Conservation (phyloP, 2,888 invertebrate genomes). For the Aphodius granarius region DNA sequence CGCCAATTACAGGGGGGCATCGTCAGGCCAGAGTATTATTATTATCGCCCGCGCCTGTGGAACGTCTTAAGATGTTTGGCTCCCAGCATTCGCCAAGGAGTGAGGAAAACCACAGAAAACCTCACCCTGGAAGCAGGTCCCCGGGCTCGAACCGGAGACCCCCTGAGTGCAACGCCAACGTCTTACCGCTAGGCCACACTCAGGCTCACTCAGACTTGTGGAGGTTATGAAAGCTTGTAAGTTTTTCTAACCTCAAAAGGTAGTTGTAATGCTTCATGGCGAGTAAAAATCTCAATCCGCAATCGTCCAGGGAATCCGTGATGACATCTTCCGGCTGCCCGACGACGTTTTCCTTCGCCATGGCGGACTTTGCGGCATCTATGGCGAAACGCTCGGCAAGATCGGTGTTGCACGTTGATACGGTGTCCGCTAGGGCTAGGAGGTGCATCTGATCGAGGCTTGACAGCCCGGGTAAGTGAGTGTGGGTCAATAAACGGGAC, state of each 20-base stretch:
- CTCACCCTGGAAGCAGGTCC: too few species aligned
- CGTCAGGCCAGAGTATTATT: too few species aligned
- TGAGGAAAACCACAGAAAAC: too few species aligned
- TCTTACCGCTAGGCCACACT: too few species aligned
- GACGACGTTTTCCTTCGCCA: slow-evolving; percentile 66
- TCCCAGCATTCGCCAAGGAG: too few species aligned
- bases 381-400: slow-evolving; percentile 81
- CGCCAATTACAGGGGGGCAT: too few species aligned
- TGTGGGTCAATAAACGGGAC: slow-evolving; percentile 90
- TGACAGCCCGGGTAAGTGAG: slow-evolving; percentile 90
- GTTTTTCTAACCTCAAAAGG: slow-evolving; percentile 60
- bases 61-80: too few species aligned
- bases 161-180: too few species aligned
- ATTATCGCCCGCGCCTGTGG: too few species aligned
- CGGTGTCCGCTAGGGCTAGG: slow-evolving; percentile 97
- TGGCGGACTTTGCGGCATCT: slow-evolving; percentile 67
- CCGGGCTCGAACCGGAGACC: too few species aligned
- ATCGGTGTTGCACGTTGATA: slow-evolving; percentile 89
- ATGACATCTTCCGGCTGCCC: slow-evolving; percentile 60
- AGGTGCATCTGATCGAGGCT: slow-evolving; percentile 99
- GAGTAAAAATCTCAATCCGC: slow-evolving; percentile 91
- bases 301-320: slow-evolving; percentile 90
- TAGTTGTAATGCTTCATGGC: slow-evolving; percentile 99
- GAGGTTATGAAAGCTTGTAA: too few species aligned
- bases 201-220: too few species aligned